Conservation (phyloP, 2,113 vertebrate species). For the Cephalopterus ornatus region DNA sequence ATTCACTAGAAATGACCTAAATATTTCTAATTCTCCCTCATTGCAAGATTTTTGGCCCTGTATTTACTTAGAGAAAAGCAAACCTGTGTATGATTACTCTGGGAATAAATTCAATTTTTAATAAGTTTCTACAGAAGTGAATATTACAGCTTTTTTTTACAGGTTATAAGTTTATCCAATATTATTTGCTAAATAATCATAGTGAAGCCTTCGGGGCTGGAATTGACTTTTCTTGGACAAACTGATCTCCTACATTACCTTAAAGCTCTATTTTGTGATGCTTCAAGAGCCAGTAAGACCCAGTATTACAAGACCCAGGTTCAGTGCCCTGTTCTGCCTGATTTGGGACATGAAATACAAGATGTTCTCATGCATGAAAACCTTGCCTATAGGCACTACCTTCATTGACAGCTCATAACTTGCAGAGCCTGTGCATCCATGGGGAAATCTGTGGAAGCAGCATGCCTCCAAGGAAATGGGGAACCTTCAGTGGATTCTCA, state of each 20-base stretch:
- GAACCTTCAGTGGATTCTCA: not conserved
- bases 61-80: not conserved
- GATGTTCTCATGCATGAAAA: not conserved
- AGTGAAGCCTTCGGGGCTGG: not conserved
- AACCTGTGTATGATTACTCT: not conserved
- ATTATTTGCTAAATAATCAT: not conserved
- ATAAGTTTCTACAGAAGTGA: not conserved
- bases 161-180: not conserved
- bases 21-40: not conserved
- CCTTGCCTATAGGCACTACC: not conserved
- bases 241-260: not conserved
- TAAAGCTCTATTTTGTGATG: not conserved
- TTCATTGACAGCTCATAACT: not conserved
- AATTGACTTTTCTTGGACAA: not conserved
- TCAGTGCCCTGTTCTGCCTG: not conserved
- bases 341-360: not conserved
- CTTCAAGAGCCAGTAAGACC: not conserved
- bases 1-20: not conserved
- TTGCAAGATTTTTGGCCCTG: not conserved
- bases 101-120: not conserved
- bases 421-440: not conserved
- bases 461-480: not conserved
- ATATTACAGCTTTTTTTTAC: not conserved
- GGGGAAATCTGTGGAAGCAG: not conserved
- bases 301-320: not conserved